Evolutionary conservation across 2,797 vertebrate species (phyloP).

Genomic region (Bovichtus diacanthus): DNA sequence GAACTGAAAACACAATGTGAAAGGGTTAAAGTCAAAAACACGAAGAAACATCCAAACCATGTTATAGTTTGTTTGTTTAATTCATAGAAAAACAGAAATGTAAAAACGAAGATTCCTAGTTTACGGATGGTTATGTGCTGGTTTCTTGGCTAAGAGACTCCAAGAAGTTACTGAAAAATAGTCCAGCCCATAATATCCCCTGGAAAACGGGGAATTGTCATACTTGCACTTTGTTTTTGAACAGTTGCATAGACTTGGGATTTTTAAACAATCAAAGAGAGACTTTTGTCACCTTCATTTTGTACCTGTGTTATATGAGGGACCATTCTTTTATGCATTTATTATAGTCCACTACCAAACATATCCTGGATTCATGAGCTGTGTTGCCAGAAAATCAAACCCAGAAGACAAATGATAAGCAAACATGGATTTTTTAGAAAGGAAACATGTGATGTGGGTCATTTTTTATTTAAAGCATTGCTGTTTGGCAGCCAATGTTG

Average conservation of each 20-base stretch:
- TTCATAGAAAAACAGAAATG: not conserved
- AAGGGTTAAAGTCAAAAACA: too few species aligned
- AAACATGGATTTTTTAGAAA: not conserved
- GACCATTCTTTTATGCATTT: not conserved
- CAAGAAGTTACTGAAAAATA: not conserved
- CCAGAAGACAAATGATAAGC: not conserved
- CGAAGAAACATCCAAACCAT: too few species aligned
- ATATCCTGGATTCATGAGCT: not conserved
- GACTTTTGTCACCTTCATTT: not conserved
- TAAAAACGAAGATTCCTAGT: not conserved
- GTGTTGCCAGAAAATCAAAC: conserved; percentile 4
- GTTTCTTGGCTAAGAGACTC: not conserved
- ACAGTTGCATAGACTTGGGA: not conserved
- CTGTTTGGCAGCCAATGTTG: not conserved
- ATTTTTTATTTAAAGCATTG: not conserved
- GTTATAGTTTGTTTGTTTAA: not conserved
- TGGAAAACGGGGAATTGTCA: not conserved
- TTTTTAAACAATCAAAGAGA: not conserved
- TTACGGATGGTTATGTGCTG: not conserved
- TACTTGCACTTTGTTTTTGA: too few species aligned
- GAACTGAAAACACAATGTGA: too few species aligned
- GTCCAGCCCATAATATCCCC: not conserved
- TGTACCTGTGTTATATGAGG: not conserved
- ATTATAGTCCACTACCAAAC: not conserved
- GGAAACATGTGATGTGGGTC: not conserved